These are phyloP conservation scores for Amblyopsis rosae DNA, from an alignment of 2,113 vertebrate species.

Conservation along the genomic window DNA sequence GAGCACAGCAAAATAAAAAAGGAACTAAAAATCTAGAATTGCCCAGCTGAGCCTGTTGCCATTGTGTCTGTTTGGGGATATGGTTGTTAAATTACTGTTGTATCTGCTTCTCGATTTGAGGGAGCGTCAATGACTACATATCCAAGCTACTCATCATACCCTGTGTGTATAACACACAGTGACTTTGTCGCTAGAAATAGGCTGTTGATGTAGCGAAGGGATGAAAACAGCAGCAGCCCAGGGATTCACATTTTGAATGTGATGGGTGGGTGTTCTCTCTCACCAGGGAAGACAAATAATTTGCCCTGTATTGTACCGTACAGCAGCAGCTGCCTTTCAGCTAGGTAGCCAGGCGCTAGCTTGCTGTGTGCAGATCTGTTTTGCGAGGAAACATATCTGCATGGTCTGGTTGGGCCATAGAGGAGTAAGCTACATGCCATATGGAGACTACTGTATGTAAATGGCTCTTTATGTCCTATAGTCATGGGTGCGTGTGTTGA, in stretches of 20 bases:
- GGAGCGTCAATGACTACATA: constrained; percentile 34
- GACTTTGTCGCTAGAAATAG: constrained; percentile 56
- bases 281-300: constrained; percentile 69
- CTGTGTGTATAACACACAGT: constrained; percentile 22
- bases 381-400: constrained; percentile 29
- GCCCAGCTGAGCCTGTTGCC: constrained; percentile 3
- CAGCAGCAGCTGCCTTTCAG: constrained; percentile 34
- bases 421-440: no score
- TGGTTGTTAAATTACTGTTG: constrained; percentile 47
- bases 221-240: constrained; percentile 61
- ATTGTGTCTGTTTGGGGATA: constrained; percentile 9
- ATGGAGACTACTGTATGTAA: background rate
- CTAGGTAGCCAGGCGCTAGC: constrained; percentile 39
- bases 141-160: constrained; percentile 37
- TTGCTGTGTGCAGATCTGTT: background rate
- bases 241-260: constrained; percentile 62
- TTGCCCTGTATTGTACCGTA: constrained; percentile 41
- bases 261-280: constrained; percentile 70
- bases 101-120: constrained; percentile 35
- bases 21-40: background rate
- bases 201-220: constrained; percentile 60
- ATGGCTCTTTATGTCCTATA: no score
- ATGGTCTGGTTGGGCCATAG: constrained; percentile 6
- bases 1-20: no score
- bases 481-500: no score